Base-by-base conservation (phyloP, 2,113 vertebrate species). In the Chrysochloris asiatica region DNA sequence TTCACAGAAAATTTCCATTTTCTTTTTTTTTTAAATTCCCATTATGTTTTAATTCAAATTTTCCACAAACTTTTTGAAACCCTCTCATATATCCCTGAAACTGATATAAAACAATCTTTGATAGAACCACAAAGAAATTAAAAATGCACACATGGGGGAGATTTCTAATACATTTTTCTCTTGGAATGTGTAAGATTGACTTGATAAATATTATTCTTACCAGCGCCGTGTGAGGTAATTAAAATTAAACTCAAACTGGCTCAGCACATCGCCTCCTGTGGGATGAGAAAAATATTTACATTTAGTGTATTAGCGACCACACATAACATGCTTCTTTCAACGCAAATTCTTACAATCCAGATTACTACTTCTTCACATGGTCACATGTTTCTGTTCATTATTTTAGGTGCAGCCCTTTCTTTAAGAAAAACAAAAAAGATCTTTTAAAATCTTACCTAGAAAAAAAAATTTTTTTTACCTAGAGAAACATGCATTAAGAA, bases 241-340 rank as follows among this genome's bases (percentile, higher is more conserved):
- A 95, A 98, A 98, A 88, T 98, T 97, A 90, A 98, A 95, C 71
- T 98, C 98, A 97, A 96, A 98, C 52, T 98, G 98, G 94, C 98
- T 98, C 76, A 98, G 8, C 45, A 98, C 98, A 67, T 98, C 98
- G 94, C 98, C 98, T 94, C 98, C 98, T 98, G 86, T 2, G 45
- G 73, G 38, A 24, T 9, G 71, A 96, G 36, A 93, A 92, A 92
- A 92, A 92, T 17, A 12, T 43, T 50, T 6, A 75, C 67, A 79
- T 28, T 61, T 45, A 41, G 26, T 56, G 5, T 4, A 45, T 90
- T 38, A 79, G 36, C 30, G 50, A 28, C 6, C 30, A 41, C 13
- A 43, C 2, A 26, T 0, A 52, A 47, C 26, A 38, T 16, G 54
- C 43, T 48, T 61, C 72, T 48, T 30, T 67, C 50, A 61, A 47